Conservation (phyloP, 2,113 vertebrate species). For the Emydocephalus ijimae region DNA sequence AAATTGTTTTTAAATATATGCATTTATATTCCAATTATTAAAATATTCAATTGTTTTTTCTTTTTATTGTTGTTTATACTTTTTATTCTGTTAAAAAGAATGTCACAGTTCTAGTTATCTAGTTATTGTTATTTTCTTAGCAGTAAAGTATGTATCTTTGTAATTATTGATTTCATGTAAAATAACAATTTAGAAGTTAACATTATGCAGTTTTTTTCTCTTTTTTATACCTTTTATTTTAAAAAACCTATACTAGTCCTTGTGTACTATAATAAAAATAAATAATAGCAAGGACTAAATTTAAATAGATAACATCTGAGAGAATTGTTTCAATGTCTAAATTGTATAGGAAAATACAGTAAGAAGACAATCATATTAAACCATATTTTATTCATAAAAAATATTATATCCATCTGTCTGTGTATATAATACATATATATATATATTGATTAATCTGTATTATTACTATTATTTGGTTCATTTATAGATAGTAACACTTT, state of each 20-base stretch:
- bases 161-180: background rate
- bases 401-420: background rate
- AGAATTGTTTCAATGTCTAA: background rate
- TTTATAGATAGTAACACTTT: constrained; percentile 65
- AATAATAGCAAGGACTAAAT: background rate
- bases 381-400: background rate
- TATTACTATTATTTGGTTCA: background rate
- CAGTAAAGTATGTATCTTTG: background rate
- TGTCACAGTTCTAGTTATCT: background rate
- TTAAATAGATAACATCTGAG: background rate
- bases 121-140: background rate
- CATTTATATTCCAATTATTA: background rate
- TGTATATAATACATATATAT: no score
- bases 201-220: background rate
- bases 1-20: background rate
- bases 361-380: background rate
- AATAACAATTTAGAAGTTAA: background rate
- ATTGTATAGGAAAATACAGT: background rate
- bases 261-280: background rate
- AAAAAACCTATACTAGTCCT: background rate
- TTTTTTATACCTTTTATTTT: background rate
- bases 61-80: background rate
- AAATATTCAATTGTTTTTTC: no score
- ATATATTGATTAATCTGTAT: background rate
- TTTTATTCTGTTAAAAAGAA: background rate